Base-by-base conservation (phyloP, 2,888 invertebrate species). In the Aphodius sticticus region DNA sequence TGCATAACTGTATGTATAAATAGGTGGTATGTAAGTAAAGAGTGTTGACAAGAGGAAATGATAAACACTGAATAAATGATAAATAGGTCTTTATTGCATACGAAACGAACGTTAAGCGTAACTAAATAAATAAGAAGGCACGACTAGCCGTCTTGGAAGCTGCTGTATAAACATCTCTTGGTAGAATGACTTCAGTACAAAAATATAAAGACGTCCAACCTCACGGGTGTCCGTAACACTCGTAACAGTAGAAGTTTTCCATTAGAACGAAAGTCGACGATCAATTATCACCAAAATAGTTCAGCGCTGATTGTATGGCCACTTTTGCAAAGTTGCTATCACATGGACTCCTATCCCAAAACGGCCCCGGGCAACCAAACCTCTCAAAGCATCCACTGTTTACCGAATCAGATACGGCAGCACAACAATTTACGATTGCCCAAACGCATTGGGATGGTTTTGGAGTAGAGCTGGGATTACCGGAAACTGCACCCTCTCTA, bases 351-450 rank as follows among this genome's bases (percentile, higher is more conserved):
- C 88, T 84, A 82, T 93, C 95, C 91, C 95, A 95, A 89, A 94
- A 95, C 77, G 93, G 92, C 0, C 94, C 94, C 0, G 92, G 92
- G 86, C 96, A 96, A 6, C 93, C 92, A 78, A 94, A 88, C 7
- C 91, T 89, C 87, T 95, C 95, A 81, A 96, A 96, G 86, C 96
- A 96, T 14, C 86, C 88, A 82, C 91, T 90, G 2, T 90, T 88
- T 76, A 92, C 88, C 14, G 90, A 87, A 80, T 88, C 89, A n/a
- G 88, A 88, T 0, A 89, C 88, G 0, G 89, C 88, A 0, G 92
- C 90, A 85, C 96, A 96, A 86, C 96, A 96, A 1, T 93, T 92
- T 6, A 95, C 89, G 76, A 96, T 94, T 0, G 96, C 96, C 92
- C 94, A 93, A 0, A 94, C 93, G 85, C 96, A 96, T 0, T 91